Evolutionary conservation across 2,888 invertebrate genomes (phyloP).

Genomic region (Reticulitermes lucifugus): DNA sequence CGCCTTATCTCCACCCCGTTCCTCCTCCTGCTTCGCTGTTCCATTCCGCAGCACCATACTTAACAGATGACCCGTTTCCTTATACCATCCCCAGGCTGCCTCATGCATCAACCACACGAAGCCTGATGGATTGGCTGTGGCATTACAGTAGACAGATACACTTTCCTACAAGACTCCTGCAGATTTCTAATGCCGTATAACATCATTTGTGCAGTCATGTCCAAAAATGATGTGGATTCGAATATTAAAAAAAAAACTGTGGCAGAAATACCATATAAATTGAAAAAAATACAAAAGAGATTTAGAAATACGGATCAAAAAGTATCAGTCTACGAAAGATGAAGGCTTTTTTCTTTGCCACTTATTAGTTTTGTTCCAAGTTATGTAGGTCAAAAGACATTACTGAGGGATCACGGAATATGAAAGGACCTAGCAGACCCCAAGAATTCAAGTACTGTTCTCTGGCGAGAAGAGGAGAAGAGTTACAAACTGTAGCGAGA

Average conservation of each 20-base stretch:
- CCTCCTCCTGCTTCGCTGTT: background rate
- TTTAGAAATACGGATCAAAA: no score
- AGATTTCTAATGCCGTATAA: constrained; percentile 31
- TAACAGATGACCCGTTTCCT: constrained; percentile 35
- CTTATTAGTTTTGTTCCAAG: no score
- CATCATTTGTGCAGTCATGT: constrained; percentile 1
- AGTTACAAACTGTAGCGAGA: no score
- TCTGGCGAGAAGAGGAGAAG: no score
- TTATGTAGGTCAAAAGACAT: no score
- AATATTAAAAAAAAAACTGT: background rate
- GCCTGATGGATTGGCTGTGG: constrained; percentile 48
- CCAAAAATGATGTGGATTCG: background rate
- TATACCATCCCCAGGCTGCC: background rate
- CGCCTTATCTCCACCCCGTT: constrained; percentile 20
- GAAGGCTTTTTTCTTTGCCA: no score
- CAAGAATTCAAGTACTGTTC: no score
- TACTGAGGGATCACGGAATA: no score
- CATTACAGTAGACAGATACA: constrained; percentile 44
- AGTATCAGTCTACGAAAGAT: no score
- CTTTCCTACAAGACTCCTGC: constrained; percentile 40
- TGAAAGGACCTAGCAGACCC: no score
- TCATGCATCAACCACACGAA: constrained; percentile 25
- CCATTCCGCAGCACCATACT: constrained; percentile 3
- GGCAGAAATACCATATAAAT: no score
- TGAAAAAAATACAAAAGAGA: no score